These are phyloP conservation scores for Coenonympha arcania DNA, from an alignment of 2,888 invertebrate species.

Conservation along the genomic window DNA sequence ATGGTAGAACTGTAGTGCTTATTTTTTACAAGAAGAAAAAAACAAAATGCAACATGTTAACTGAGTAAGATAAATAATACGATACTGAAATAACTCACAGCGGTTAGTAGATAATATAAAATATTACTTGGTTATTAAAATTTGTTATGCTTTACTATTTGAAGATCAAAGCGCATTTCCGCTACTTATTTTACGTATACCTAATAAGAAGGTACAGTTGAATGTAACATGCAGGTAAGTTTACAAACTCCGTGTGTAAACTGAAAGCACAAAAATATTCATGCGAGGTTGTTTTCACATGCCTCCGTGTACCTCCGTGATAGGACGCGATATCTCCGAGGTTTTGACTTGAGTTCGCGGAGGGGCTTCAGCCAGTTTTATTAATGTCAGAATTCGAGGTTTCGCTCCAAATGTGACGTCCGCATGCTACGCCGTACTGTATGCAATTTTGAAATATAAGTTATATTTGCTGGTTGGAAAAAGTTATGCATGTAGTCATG, in stretches of 20 bases:
- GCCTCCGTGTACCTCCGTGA: constrained; percentile 23
- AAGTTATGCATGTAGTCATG: too few relatives aligned
- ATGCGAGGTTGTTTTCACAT: constrained; percentile 27
- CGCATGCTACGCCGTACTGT: not conserved
- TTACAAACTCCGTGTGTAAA: constrained; percentile 7
- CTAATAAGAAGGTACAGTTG: not conserved
- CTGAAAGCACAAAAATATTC: constrained; percentile 27
- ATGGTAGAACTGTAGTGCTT: too few relatives aligned
- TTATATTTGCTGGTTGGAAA: too few relatives aligned
- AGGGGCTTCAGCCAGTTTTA: not conserved
- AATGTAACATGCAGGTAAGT: not conserved
- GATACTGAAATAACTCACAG: too few relatives aligned
- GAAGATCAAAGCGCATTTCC: not conserved
- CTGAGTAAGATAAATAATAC: too few relatives aligned
- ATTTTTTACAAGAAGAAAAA: too few relatives aligned
- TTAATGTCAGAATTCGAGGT: constrained; percentile 1
- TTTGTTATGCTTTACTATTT: not conserved
- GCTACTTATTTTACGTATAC: not conserved
- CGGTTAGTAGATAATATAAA: too few relatives aligned
- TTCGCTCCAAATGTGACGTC: constrained; percentile 1
- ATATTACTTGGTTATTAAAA: too few relatives aligned
- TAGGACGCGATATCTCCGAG: constrained; percentile 25
- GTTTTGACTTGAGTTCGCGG: constrained; percentile 21
- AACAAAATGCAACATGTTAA: too few relatives aligned
- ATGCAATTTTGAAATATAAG: not conserved